Conservation (phyloP, 1,140 invertebrate species). For the Drosophila erecta region DNA sequence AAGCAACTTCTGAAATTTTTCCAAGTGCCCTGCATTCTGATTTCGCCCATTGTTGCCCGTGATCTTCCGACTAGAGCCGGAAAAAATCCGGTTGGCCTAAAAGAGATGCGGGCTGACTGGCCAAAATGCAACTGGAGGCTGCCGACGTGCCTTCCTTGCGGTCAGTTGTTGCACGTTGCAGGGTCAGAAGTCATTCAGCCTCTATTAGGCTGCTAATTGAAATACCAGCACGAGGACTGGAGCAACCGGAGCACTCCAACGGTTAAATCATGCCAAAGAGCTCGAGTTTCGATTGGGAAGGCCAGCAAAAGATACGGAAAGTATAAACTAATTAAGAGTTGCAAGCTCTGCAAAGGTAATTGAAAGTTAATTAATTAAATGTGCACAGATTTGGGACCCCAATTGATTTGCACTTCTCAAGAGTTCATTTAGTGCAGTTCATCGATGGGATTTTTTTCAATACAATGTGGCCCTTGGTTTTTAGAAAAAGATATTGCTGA, state of each 20-base stretch:
- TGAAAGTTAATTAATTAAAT: slow-evolving; percentile 39
- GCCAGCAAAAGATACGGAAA: slow-evolving; percentile 17
- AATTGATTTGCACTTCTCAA: slow-evolving; percentile 12
- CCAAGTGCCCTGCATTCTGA: neutral
- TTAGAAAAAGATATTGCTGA: too few species aligned
- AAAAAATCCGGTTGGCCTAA: slow-evolving; percentile 13
- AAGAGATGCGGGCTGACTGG: slow-evolving; percentile 24
- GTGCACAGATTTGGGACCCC: slow-evolving; percentile 14
- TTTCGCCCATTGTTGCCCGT: slow-evolving; percentile 25
- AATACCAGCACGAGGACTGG: slow-evolving; percentile 31
- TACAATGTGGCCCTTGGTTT: neutral
- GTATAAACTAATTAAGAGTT: slow-evolving; percentile 37
- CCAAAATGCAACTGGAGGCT: slow-evolving; percentile 32
- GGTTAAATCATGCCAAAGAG: slow-evolving; percentile 28
- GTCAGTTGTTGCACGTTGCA: slow-evolving; percentile 48
- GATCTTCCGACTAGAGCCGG: slow-evolving; percentile 8
- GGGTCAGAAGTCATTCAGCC: slow-evolving; percentile 44
- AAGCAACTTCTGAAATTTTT: neutral
- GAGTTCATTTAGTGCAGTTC: neutral
- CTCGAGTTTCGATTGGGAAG: slow-evolving; percentile 1
- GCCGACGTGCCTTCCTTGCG: slow-evolving; percentile 38
- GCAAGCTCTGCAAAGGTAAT: slow-evolving; percentile 22
- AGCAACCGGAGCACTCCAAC: neutral
- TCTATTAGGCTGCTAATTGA: slow-evolving; percentile 49
- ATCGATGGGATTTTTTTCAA: neutral